Percentiles rank a stretch among this genome's conserved stretches.
phyloP scores from a whole-genome alignment of 2,797 vertebrate genomes.

The Nyctibius grandis region DNA sequence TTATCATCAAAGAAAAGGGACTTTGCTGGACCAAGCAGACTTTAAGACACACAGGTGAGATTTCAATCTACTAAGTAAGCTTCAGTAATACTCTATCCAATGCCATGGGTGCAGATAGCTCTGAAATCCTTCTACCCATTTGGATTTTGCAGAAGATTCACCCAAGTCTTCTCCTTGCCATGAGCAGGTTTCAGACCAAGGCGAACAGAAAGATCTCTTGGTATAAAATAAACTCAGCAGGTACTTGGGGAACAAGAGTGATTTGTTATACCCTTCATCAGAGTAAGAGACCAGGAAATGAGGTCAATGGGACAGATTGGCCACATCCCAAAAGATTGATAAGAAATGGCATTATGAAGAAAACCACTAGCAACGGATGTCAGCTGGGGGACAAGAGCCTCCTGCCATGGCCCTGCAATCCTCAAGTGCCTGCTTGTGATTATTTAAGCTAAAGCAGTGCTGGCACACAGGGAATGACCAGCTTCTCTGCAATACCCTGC shows the following conservation, averaged over 20 bases:
- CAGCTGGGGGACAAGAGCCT: neutral
- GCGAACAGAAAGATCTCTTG: neutral
- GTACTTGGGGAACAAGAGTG: neutral
- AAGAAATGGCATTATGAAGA: neutral
- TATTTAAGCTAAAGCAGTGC: neutral
- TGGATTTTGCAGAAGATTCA: neutral
- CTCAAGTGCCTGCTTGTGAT: neutral
- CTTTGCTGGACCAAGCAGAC: neutral
- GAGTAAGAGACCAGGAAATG: neutral
- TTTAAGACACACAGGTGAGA: neutral
- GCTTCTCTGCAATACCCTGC: neutral
- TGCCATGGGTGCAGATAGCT: neutral
- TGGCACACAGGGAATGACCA: neutral
- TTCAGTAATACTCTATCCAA: neutral
- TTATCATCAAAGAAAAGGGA: neutral
- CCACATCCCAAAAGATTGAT: neutral
- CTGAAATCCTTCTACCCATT: neutral
- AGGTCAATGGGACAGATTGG: neutral
- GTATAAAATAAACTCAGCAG: neutral
- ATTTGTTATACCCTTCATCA: neutral
- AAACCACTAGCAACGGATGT: neutral
- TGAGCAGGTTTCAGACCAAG: neutral
- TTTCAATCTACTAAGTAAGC: neutral
- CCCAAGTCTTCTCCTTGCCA: neutral
- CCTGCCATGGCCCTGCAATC: neutral